Percentiles rank a stretch among this genome's conserved stretches.
Evolutionary conservation across 2,113 vertebrate species (phyloP).

Genomic region (Platichthys stellatus): DNA sequence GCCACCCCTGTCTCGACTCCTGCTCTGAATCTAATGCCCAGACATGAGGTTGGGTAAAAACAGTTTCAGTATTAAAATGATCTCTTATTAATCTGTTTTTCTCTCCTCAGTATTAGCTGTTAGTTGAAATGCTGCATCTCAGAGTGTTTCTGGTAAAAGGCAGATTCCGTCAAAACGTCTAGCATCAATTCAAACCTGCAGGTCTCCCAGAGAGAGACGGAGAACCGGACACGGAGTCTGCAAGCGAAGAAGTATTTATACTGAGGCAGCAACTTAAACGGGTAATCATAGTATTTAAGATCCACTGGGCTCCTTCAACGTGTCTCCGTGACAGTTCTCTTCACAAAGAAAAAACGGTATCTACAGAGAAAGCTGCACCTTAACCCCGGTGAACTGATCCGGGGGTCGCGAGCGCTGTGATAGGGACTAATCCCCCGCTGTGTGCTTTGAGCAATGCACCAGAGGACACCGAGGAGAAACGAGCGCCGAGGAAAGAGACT

Average conservation of each 20-base stretch:
- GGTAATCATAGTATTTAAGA: conserved; percentile 74
- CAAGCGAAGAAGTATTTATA: conserved; percentile 56
- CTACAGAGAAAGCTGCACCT: conserved; percentile 74
- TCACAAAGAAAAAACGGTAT: conserved; percentile 61
- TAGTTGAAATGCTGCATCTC: conserved; percentile 9
- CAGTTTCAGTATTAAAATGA: not conserved
- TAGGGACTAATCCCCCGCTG: conserved; percentile 73
- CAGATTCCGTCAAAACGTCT: conserved; percentile 17
- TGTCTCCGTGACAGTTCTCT: conserved; percentile 51
- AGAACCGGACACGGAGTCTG: conserved; percentile 12
- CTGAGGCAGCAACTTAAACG: conserved; percentile 69
- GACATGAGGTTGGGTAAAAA: too few species aligned
- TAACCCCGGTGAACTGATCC: conserved; percentile 78
- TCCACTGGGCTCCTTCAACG: conserved; percentile 65
- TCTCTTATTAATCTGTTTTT: too few species aligned
- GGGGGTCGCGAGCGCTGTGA: conserved; percentile 67
- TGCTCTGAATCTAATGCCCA: not conserved
- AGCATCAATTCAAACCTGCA: conserved; percentile 20
- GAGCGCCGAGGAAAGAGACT: conserved; percentile 63
- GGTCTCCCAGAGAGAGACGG: conserved; percentile 14
- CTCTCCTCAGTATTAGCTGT: too few species aligned
- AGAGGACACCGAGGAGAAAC: conserved; percentile 64
- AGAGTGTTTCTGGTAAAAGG: conserved; percentile 31
- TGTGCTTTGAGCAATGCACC: conserved; percentile 66
- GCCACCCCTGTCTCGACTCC: not conserved